Conservation (phyloP, 2,888 invertebrate species). For the Muscina levida region DNA sequence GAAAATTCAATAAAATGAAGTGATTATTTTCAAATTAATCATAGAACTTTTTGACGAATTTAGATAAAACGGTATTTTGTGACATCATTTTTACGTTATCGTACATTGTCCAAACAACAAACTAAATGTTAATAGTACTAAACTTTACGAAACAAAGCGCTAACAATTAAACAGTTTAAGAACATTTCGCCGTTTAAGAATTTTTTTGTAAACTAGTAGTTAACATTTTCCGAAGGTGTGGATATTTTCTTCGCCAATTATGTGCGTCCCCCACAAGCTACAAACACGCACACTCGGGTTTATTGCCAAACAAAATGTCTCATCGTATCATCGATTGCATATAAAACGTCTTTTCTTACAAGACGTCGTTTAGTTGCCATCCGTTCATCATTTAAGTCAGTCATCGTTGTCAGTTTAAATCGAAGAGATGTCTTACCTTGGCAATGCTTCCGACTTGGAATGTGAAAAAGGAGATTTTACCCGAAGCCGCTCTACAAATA, state of each 20-base stretch:
- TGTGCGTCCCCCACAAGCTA: no score
- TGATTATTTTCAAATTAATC: no score
- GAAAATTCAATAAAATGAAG: no score
- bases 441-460: constrained; percentile 78
- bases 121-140: no score
- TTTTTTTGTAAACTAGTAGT: no score
- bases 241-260: neutral
- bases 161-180: no score
- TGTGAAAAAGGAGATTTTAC: constrained; percentile 77
- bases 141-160: no score
- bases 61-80: no score
- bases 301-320: neutral
- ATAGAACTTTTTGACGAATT: no score
- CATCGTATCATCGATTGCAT: neutral
- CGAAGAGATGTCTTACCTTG: constrained; percentile 76
- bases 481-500: constrained; percentile 73
- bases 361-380: constrained; percentile 49
- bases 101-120: no score
- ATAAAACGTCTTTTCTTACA: constrained; percentile 27
- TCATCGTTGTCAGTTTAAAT: neutral
- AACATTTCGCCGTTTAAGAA: no score
- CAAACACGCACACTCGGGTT: neutral
- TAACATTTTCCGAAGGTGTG: constrained; percentile 34
- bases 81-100: no score
- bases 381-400: constrained; percentile 11